Conservation (phyloP, 1,140 invertebrate species). For the Drosophila sproati region DNA sequence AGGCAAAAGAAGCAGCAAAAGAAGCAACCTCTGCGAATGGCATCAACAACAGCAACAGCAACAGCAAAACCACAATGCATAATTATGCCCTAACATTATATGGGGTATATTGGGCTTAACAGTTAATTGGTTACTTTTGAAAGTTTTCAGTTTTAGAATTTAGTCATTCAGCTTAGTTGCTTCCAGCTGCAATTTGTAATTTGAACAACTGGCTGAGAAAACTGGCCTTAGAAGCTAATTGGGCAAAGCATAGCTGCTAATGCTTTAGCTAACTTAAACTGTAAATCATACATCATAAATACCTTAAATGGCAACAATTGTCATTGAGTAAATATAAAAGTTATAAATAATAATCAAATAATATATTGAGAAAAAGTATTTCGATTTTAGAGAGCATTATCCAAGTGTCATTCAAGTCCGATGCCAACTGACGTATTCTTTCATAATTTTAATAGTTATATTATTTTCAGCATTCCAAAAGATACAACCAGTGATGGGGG, state of each 20-base stretch:
- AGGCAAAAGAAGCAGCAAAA: constrained; percentile 5
- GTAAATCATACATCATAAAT: too few species aligned
- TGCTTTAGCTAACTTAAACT: too few species aligned
- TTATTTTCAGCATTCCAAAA: constrained; percentile 63
- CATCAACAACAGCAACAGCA: constrained; percentile 29
- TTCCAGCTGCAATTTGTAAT: too few species aligned
- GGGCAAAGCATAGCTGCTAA: too few species aligned
- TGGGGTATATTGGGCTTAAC: not conserved
- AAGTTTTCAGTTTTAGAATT: not conserved
- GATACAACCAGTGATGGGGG: constrained; percentile 7
- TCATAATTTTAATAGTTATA: constrained; percentile 59
- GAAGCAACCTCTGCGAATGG: constrained; percentile 10
- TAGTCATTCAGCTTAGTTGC: too few species aligned
- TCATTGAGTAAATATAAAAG: too few species aligned
- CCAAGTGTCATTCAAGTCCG: not conserved
- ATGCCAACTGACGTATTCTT: not conserved
- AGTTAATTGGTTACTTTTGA: not conserved
- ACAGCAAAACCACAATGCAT: constrained; percentile 39
- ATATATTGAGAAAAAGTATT: too few species aligned
- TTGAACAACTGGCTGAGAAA: too few species aligned
- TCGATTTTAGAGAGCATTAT: constrained; percentile 19
- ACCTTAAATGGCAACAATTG: too few species aligned
- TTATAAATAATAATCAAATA: too few species aligned
- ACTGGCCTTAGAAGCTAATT: too few species aligned
- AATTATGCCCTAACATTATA: constrained; percentile 57